phyloP scores from a whole-genome alignment of 2,797 vertebrate genomes.

The Rhadinocentrus ornatus region DNA sequence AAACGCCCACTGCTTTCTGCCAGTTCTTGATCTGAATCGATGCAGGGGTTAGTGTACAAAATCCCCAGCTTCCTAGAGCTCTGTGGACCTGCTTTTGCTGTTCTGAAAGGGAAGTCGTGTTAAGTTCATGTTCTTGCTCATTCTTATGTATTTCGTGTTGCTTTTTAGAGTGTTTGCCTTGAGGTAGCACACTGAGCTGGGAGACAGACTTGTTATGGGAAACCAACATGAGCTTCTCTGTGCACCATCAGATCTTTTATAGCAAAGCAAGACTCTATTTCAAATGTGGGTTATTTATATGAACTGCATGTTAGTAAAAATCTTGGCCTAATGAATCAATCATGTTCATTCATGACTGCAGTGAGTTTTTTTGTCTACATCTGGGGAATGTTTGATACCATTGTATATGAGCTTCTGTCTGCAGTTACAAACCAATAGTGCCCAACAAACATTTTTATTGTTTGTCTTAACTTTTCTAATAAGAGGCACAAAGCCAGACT shows the following conservation, averaged over 20 bases:
- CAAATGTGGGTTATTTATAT: conserved; percentile 49
- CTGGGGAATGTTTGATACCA: conserved; percentile 65
- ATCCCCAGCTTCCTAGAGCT: conserved; percentile 71
- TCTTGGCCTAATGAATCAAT: conserved; percentile 60
- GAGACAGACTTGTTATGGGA: conserved; percentile 18
- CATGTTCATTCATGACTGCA: conserved; percentile 39
- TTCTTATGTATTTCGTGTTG: conserved; percentile 41
- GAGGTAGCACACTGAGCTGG: conserved; percentile 1
- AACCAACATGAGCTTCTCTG: background rate
- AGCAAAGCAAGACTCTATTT: conserved; percentile 42
- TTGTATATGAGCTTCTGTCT: conserved; percentile 52
- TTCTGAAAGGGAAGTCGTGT: conserved; percentile 71
- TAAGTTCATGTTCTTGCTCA: conserved; percentile 70
- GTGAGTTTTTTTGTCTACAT: conserved; percentile 54
- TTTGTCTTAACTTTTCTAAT: conserved; percentile 76
- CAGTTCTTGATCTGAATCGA: conserved; percentile 77
- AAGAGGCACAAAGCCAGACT: conserved; percentile 67
- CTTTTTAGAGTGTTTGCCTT: conserved; percentile 22
- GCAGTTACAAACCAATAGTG: conserved; percentile 64
- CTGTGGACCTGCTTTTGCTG: conserved; percentile 55
- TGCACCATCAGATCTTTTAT: conserved; percentile 11
- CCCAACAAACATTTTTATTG: conserved; percentile 70
- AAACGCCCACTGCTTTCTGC: conserved; percentile 77
- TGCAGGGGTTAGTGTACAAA: conserved; percentile 78
- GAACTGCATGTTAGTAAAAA: conserved; percentile 29